Conservation (phyloP, 2,113 vertebrate species). For the Falco punctatus region DNA sequence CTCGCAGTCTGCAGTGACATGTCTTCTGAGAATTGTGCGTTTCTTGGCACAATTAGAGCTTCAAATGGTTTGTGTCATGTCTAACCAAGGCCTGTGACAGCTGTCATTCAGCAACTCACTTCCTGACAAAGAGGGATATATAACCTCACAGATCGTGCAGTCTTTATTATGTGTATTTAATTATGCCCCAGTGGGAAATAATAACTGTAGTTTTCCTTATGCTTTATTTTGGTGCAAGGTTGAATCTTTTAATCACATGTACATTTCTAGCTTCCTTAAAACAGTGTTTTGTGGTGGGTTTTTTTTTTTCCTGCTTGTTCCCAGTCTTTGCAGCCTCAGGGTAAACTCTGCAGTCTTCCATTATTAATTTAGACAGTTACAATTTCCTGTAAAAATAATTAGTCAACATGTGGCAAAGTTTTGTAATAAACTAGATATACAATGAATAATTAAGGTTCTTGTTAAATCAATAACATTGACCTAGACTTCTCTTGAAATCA, state of each 20-base stretch:
- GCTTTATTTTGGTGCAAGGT: constrained; percentile 42
- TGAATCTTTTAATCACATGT: constrained; percentile 18
- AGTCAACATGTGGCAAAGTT: constrained; percentile 66
- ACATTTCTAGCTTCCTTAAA: constrained; percentile 48
- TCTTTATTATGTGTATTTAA: constrained; percentile 72
- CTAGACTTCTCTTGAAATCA: constrained; percentile 58
- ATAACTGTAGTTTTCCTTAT: constrained; percentile 1
- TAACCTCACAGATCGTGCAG: constrained; percentile 41
- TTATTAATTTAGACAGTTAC: constrained; percentile 74
- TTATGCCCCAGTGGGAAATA: constrained; percentile 64
- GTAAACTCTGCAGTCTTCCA: constrained; percentile 57
- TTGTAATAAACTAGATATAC: constrained; percentile 75
- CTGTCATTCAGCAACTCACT: constrained; percentile 56
- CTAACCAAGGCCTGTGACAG: constrained; percentile 52
- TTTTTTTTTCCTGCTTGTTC: constrained; percentile 30
- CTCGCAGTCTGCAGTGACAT: not conserved
- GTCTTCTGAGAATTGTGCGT: constrained; percentile 23
- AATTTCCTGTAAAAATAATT: constrained; percentile 75
- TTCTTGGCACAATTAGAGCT: constrained; percentile 41
- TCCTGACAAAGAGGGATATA: constrained; percentile 37
- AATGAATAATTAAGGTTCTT: constrained; percentile 77
- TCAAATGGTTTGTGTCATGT: constrained; percentile 30
- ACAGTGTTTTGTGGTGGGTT: not conserved
- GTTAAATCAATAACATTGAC: constrained; percentile 77
- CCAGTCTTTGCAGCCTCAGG: constrained; percentile 68